Evolutionary conservation across 2,888 invertebrate species (phyloP).

Genomic region (Euplexia lucipara): DNA sequence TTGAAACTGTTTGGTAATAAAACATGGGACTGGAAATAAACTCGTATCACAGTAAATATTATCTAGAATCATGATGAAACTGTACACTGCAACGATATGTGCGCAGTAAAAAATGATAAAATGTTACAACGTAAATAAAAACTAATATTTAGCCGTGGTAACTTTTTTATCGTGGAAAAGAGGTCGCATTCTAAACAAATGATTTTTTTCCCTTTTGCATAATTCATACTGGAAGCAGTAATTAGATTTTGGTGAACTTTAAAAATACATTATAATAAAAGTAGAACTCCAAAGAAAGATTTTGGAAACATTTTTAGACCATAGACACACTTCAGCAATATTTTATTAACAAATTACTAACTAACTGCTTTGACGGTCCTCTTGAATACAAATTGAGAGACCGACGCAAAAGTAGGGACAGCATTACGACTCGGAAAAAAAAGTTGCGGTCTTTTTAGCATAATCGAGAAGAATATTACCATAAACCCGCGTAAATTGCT

Average conservation of each 20-base stretch:
- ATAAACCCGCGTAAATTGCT: conserved; percentile 59
- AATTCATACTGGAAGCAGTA: conserved; percentile 32
- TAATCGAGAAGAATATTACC: conserved; percentile 54
- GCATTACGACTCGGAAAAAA: conserved; percentile 29
- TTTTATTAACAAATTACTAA: conserved; percentile 45
- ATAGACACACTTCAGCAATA: conserved; percentile 18
- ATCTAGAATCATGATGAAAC: conserved; percentile 11
- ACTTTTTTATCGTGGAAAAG: conserved; percentile 24
- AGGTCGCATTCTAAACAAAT: conserved; percentile 7
- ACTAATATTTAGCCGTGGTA: background rate
- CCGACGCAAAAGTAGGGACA: conserved; percentile 13
- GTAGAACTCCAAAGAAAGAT: conserved; percentile 15
- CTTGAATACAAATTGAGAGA: conserved; percentile 46
- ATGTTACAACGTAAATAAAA: conserved; percentile 20
- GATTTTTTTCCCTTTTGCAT: background rate
- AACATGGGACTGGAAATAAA: conserved; percentile 7
- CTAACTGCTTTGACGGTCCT: conserved; percentile 22
- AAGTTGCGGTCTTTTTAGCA: conserved; percentile 43
- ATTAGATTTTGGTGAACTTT: conserved; percentile 13
- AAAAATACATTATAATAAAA: conserved; percentile 3
- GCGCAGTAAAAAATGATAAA: conserved; percentile 4
- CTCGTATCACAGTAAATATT: conserved; percentile 14
- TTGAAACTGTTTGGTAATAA: conserved; percentile 31
- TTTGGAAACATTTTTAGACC: conserved; percentile 23
- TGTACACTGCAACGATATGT: conserved; percentile 10